Percentiles rank a stretch among this genome's conserved stretches.
These are phyloP conservation scores for Coremacera marginata DNA, from an alignment of 2,888 invertebrate species.

Conservation along the genomic window DNA sequence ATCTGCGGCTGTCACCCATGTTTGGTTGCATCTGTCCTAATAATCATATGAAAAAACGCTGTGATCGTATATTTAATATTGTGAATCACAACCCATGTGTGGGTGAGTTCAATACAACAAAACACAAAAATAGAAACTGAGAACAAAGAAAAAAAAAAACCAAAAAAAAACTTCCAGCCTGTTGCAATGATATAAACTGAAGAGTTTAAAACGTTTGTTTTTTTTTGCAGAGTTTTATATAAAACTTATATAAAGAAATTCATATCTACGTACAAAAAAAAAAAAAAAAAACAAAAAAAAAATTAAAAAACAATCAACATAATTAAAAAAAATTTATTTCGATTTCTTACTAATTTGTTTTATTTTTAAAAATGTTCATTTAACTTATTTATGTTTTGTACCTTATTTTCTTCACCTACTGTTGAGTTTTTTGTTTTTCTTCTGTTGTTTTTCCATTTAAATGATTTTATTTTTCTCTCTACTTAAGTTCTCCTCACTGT, in stretches of 20 bases:
- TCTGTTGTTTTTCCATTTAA: conserved; percentile 22
- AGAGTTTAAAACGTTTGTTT: conserved; percentile 8
- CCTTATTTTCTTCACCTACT: not conserved
- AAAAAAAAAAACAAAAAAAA: conserved; percentile 30
- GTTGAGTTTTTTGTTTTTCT: conserved; percentile 24
- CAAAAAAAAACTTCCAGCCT: conserved; percentile 37
- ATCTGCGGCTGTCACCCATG: conserved; percentile 87
- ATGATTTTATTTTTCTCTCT: conserved; percentile 36
- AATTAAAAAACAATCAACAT: conserved; percentile 21
- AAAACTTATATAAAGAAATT: conserved; percentile 43
- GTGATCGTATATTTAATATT: conserved; percentile 88
- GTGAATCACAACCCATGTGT: conserved; percentile 95
- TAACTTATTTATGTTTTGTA: conserved; percentile 36
- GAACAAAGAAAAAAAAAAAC: conserved; percentile 42
- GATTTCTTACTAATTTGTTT: conserved; percentile 11
- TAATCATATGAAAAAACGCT: conserved; percentile 88
- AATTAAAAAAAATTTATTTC: conserved; percentile 6
- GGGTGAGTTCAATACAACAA: conserved; percentile 75
- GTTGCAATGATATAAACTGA: conserved; percentile 38
- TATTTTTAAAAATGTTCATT: conserved; percentile 40
- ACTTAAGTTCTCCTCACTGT: conserved; percentile 26
- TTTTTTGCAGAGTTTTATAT: conserved; percentile 32
- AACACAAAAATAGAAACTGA: no score
- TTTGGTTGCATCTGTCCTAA: conserved; percentile 95
- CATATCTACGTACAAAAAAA: conserved; percentile 22